Evolutionary conservation across 2,797 vertebrate genomes (phyloP).

Genomic region (Nyctibius grandis): DNA sequence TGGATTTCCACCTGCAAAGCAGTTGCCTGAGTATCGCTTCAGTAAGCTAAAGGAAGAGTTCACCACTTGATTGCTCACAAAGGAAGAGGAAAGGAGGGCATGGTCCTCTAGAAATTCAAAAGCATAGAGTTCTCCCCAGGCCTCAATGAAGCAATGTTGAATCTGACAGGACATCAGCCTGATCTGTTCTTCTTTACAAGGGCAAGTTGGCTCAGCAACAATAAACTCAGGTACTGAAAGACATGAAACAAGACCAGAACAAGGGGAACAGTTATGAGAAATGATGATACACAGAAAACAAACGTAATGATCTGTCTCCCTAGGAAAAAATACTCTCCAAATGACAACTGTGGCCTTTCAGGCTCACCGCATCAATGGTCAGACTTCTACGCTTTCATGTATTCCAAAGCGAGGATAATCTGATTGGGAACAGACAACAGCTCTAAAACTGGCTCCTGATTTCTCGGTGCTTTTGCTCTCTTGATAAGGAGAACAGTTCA

Average conservation of each 20-base stretch:
- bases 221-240: conserved; percentile 35
- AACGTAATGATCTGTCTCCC: background rate
- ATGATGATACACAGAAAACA: accelerated
- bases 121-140: conserved; percentile 2
- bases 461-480: background rate
- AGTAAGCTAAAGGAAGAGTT: conserved; percentile 43
- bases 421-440: background rate
- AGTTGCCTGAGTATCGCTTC: conserved; percentile 6
- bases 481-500: background rate
- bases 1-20: conserved; percentile 32
- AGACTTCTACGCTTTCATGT: background rate
- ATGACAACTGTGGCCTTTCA: background rate
- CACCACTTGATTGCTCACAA: conserved; percentile 18
- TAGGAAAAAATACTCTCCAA: background rate
- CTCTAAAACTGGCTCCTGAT: background rate
- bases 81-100: conserved; percentile 19
- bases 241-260: background rate
- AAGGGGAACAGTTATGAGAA: background rate
- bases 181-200: background rate
- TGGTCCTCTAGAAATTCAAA: conserved; percentile 22
- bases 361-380: background rate
- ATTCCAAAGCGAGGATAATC: background rate
- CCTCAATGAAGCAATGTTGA: conserved; percentile 20
- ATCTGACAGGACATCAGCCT: background rate
- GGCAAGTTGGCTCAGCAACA: conserved; percentile 40